A percentile compares a stretch with the other conserved stretches of the same genome.
phyloP scores from a whole-genome alignment of 2,113 vertebrate species.

The Capricornis sumatraensis region DNA sequence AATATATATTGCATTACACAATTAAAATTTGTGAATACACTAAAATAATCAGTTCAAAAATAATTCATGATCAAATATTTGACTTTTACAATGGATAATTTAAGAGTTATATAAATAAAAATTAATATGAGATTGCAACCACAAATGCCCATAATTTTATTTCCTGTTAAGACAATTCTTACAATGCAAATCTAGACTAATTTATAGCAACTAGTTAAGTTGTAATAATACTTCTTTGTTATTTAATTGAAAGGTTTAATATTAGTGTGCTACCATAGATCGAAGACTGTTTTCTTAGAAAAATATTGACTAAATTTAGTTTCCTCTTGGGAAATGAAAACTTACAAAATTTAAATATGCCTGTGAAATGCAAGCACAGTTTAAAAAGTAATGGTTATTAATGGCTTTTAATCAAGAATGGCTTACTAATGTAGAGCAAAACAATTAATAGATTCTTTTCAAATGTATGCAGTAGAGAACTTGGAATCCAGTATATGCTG shows the following conservation, averaged over 20 bases:
- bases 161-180: neutral
- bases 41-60: neutral
- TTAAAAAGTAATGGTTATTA: neutral
- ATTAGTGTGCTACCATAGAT: neutral
- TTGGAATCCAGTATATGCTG: neutral
- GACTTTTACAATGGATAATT: neutral
- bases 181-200: neutral
- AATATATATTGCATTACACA: neutral
- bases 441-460: neutral
- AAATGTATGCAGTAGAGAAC: neutral
- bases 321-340: neutral
- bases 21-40: neutral
- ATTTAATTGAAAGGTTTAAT: slow-evolving; percentile 19
- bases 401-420: neutral
- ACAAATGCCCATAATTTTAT: neutral
- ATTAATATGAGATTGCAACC: neutral
- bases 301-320: slow-evolving; percentile 5
- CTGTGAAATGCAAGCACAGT: slow-evolving; percentile 7
- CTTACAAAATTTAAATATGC: slow-evolving; percentile 9
- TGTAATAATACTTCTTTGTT: neutral
- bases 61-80: neutral
- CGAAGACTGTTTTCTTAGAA: slow-evolving; percentile 11
- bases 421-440: neutral
- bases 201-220: neutral
- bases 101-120: neutral